Base-by-base conservation (phyloP, 2,888 invertebrate genomes). In the Nomada ferruginata region DNA sequence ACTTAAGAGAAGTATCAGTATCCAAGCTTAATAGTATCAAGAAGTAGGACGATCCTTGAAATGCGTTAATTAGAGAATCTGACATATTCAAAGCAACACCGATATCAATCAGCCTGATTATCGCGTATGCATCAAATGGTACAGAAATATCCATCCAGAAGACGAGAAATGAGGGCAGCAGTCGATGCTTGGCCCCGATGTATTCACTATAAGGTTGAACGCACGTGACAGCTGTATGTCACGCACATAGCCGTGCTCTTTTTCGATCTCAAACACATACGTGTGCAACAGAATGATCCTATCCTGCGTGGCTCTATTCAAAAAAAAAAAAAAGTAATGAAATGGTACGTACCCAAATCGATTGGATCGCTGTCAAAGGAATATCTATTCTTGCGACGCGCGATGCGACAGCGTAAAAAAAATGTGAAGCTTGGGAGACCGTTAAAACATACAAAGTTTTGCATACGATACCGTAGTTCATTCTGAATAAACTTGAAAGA, bases 121-220 rank as follows among this genome's bases (percentile, higher is more conserved):
- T 80, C 79, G 44, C 52, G 60, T n/a, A 20, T 29, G 69, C 72
- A 83, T 81, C 68, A 53, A 79, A 72, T 76, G 57, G 66, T 53
- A 78, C 79, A 86, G 84, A 87, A 88, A 87, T 88, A 88, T 82
- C 84, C 68, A 64, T 70, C 65, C 75, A 84, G 77, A 76, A 82
- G 83, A 79, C 71, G 76, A 76, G 84, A 82, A 86, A 81, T 53
- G 82, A 77, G 83, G 89, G 79, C 85, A 88, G 88, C 89, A 88
- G 89, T 88, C 84, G 85, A 76, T 81, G 76, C 74, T 82, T 89
- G 87, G 81, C 87, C 85, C 76, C 75, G 78, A 88, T 84, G 80
- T 79, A 64, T 60, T 59, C 59, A 53, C 76, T 75, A 61, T 82
- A 85, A 82, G 73, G 70, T 81, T 85, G 26, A 57, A 72, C 78